Conservation (phyloP, 2,797 vertebrate species). For the Cyclura pinguis region DNA sequence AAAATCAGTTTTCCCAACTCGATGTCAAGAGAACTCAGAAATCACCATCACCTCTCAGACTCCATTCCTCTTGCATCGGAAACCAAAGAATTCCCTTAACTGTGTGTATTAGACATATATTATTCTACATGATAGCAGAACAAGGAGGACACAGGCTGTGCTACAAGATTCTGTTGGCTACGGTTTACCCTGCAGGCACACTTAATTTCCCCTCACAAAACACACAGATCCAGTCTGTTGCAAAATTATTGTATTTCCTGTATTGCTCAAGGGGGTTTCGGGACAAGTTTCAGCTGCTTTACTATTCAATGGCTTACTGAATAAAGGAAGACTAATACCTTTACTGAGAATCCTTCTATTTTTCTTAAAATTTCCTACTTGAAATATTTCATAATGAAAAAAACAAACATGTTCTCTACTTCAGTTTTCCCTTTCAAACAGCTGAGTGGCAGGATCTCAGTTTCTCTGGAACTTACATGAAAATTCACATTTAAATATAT, state of each 20-base stretch:
- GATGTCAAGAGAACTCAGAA: too few species aligned
- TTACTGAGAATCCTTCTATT: constrained; percentile 31
- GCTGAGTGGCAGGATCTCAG: not conserved
- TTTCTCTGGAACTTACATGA: too few species aligned
- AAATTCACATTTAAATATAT: too few species aligned
- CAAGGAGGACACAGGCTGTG: not conserved
- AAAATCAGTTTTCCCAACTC: too few species aligned
- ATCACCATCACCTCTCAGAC: not conserved
- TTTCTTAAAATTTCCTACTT: constrained; percentile 44
- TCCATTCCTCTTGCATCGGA: not conserved
- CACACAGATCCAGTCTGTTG: constrained; percentile 14
- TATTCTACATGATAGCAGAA: constrained; percentile 43
- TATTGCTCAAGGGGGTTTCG: constrained; percentile 15
- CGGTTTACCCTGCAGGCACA: constrained; percentile 22
- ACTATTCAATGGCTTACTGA: constrained; percentile 21
- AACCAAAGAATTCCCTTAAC: not conserved
- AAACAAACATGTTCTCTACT: too few species aligned
- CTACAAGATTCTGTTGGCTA: constrained; percentile 30
- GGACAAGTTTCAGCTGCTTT: constrained; percentile 32
- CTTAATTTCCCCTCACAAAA: constrained; percentile 10
- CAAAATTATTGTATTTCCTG: constrained; percentile 27
- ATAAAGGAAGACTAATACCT: constrained; percentile 2
- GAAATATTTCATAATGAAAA: not conserved
- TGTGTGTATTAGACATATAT: not conserved
- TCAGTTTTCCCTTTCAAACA: not conserved